Conservation (phyloP, 1,140 invertebrate genomes). For the Oreohelix idahoensis region DNA sequence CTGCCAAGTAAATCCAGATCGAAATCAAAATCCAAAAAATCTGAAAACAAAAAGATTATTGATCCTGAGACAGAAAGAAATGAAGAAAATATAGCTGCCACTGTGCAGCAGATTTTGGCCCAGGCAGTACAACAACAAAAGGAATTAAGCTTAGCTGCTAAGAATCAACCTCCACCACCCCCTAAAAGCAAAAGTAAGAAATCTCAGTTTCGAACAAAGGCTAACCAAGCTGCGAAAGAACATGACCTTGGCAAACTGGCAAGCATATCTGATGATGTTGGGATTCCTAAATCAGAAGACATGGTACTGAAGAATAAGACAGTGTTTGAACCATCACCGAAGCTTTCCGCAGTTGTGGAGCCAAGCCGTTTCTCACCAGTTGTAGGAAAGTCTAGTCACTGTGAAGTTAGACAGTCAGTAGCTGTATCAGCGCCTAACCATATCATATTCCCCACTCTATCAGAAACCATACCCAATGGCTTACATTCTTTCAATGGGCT, state of each 20-base stretch:
- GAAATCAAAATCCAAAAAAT: slow-evolving; percentile 40
- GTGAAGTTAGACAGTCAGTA: not conserved
- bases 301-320: not conserved
- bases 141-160: slow-evolving; percentile 29
- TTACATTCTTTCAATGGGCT: not conserved
- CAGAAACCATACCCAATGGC: not conserved
- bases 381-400: not conserved
- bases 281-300: not conserved
- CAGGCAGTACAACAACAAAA: slow-evolving; percentile 36
- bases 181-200: slow-evolving; percentile 38
- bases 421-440: not conserved
- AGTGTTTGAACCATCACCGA: not conserved
- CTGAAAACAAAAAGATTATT: slow-evolving; percentile 10
- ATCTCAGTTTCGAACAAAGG: slow-evolving; percentile 10
- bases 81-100: slow-evolving; percentile 29
- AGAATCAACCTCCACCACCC: slow-evolving; percentile 31
- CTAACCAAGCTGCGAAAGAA: slow-evolving; percentile 8
- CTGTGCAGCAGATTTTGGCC: slow-evolving; percentile 34
- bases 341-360: not conserved
- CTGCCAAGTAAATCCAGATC: not conserved
- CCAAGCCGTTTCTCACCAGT: not conserved
- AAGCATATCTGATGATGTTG: slow-evolving; percentile 34
- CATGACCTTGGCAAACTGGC: slow-evolving; percentile 32
- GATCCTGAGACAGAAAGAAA: slow-evolving; percentile 19
- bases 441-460: not conserved